A percentile compares a stretch with the other conserved stretches of the same genome.
Evolutionary conservation across 2,113 vertebrate species (phyloP).

Genomic region (Elaphurus davidianus): DNA sequence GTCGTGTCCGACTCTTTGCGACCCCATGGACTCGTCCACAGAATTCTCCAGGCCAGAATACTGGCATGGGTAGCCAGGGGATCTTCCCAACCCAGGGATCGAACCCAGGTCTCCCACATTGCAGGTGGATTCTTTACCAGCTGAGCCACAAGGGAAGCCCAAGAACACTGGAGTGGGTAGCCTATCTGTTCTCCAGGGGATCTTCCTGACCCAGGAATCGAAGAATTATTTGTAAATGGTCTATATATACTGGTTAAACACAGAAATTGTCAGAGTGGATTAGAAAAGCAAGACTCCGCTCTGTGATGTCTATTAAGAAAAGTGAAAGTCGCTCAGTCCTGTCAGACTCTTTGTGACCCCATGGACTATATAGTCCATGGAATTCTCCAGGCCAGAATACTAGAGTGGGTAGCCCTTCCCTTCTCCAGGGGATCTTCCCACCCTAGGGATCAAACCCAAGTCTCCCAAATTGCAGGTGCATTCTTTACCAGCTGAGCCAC

Average conservation of each 20-base stretch:
- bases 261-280: too few species aligned
- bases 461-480: background rate
- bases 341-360: accelerated
- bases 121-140: background rate
- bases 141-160: too few species aligned
- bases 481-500: background rate
- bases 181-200: too few species aligned
- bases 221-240: too few species aligned
- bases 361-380: background rate
- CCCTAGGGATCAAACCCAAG: background rate
- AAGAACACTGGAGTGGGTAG: too few species aligned
- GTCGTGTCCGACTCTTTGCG: accelerated
- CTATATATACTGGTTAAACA: too few species aligned
- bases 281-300: too few species aligned
- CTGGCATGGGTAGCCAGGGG: background rate
- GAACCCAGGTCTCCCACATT: background rate
- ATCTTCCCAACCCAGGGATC: background rate
- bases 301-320: too few species aligned
- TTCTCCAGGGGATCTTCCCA: background rate
- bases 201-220: too few species aligned
- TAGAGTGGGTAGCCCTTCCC: background rate
- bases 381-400: background rate
- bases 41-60: background rate
- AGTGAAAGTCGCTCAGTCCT: too few species aligned
- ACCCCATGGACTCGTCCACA: background rate